Conservation (phyloP, 2,888 invertebrate species). For the Pyrrhosoma nymphula region DNA sequence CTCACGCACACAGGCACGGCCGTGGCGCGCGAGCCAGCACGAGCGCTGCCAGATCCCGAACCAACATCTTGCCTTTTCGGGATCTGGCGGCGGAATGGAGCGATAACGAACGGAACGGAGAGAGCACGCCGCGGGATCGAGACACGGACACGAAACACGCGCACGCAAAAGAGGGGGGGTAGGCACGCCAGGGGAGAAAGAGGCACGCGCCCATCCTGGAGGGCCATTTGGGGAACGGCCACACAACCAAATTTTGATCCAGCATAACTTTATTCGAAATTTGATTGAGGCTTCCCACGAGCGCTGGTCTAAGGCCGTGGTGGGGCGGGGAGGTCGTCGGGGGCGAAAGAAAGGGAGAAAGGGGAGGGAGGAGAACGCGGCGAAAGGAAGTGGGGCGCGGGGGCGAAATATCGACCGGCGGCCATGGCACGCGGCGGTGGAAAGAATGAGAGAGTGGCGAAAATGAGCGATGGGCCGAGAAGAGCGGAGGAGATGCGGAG, state of each 20-base stretch:
- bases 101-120: not conserved
- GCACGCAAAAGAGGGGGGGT: too few relatives aligned
- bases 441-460: not conserved
- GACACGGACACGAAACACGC: not conserved
- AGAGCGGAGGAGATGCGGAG: not conserved
- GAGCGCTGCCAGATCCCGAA: constrained; percentile 48
- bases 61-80: constrained; percentile 60
- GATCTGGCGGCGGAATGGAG: constrained; percentile 28
- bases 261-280: constrained; percentile 49
- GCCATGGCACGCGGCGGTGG: not conserved
- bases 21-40: not conserved
- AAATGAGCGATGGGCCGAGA: not conserved
- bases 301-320: constrained; percentile 1
- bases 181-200: not conserved
- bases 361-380: not conserved
- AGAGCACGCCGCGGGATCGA: not conserved
- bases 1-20: not conserved
- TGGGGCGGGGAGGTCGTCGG: not conserved
- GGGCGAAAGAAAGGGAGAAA: not conserved
- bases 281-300: constrained; percentile 60
- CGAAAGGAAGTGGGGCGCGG: constrained; percentile 28
- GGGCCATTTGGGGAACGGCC: not conserved
- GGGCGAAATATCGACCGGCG: constrained; percentile 20
- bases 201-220: not conserved
- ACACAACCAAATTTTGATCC: constrained; percentile 63